phyloP scores from a whole-genome alignment of 2,888 invertebrate species.

The Phalera bucephala region DNA sequence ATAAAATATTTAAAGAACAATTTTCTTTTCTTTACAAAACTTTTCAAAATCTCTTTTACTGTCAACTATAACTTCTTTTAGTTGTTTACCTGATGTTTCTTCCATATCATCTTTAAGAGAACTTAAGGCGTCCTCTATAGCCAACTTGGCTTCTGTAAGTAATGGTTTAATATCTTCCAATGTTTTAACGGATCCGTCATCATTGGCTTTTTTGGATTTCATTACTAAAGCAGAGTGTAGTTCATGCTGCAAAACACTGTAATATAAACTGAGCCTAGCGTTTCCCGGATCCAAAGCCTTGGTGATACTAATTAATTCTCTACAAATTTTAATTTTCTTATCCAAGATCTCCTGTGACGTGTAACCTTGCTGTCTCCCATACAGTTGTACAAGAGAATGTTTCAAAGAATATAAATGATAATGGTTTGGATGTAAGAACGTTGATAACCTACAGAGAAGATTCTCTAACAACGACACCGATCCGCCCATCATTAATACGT shows the following conservation, averaged over 20 bases:
- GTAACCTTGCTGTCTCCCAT: constrained; percentile 87
- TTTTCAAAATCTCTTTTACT: constrained; percentile 74
- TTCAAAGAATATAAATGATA: constrained; percentile 92
- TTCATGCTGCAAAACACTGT: constrained; percentile 90
- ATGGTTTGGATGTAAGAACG: constrained; percentile 92
- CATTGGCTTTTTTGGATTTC: constrained; percentile 68
- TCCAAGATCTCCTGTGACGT: constrained; percentile 83
- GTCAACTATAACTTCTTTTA: constrained; percentile 69
- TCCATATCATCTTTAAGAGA: constrained; percentile 77
- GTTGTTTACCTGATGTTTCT: constrained; percentile 80
- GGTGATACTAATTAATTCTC: constrained; percentile 85
- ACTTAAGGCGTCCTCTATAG: constrained; percentile 66
- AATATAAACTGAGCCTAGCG: constrained; percentile 88
- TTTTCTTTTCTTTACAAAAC: constrained; percentile 72
- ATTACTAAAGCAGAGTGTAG: constrained; percentile 83
- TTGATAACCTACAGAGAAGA: constrained; percentile 86
- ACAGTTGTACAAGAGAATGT: constrained; percentile 91
- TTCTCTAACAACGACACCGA: constrained; percentile 84
- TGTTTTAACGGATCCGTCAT: constrained; percentile 42
- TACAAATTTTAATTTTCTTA: constrained; percentile 87
- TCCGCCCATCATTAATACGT: constrained; percentile 84
- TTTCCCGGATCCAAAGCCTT: constrained; percentile 88
- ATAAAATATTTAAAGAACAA: constrained; percentile 36
- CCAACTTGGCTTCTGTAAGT: constrained; percentile 68
- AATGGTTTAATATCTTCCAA: constrained; percentile 61